phyloP scores from a whole-genome alignment of 1,140 invertebrate genomes.

The Delia radicum region DNA sequence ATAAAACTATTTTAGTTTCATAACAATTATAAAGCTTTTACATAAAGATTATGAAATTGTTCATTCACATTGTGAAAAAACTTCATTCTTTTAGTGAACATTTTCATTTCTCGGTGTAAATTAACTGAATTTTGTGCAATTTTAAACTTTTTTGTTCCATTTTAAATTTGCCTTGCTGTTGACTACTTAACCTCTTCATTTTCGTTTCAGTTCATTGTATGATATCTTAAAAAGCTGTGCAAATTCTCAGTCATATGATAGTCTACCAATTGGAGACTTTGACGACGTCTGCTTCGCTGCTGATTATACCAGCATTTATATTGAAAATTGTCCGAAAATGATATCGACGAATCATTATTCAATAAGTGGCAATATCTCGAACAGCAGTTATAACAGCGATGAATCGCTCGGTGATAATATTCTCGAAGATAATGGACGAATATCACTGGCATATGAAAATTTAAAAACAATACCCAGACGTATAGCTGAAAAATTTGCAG shows the following conservation, averaged over 20 bases:
- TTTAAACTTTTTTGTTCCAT: too few species aligned
- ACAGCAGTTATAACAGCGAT: constrained; percentile 43
- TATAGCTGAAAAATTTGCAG: constrained; percentile 48
- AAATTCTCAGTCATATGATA: constrained; percentile 45
- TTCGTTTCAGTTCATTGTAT: constrained; percentile 30
- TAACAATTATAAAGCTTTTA: too few species aligned
- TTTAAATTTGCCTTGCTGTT: too few species aligned
- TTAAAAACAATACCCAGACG: constrained; percentile 41
- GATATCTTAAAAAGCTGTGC: constrained; percentile 44
- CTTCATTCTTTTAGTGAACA: too few species aligned
- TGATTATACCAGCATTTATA: neutral
- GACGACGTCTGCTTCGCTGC: constrained; percentile 33
- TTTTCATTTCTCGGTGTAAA: too few species aligned
- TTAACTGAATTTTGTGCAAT: too few species aligned
- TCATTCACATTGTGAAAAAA: too few species aligned
- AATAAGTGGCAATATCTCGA: constrained; percentile 43
- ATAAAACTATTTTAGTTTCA: too few species aligned
- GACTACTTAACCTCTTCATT: too few species aligned
- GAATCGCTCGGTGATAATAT: constrained; percentile 42
- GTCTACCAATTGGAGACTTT: constrained; percentile 27
- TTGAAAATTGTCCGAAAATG: constrained; percentile 36
- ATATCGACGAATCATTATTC: constrained; percentile 44
- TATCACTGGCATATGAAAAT: constrained; percentile 52
- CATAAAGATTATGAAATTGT: too few species aligned
- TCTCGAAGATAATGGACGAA: constrained; percentile 47